phyloP scores from a whole-genome alignment of 2,888 invertebrate genomes.

The Selenia dentaria region DNA sequence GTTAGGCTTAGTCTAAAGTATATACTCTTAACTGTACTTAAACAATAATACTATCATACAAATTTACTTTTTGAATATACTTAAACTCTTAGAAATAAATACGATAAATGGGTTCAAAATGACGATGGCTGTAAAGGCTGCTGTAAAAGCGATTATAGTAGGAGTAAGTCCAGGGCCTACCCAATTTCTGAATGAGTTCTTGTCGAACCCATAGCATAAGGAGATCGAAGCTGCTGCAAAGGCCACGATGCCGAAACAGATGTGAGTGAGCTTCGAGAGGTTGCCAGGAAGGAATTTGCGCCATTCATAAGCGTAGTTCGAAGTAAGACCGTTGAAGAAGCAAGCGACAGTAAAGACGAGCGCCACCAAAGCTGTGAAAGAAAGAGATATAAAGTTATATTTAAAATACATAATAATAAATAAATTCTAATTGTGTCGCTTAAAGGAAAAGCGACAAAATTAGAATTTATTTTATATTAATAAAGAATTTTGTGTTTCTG shows the following conservation, averaged over 20 bases:
- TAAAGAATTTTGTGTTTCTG: no score
- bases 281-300: conserved; percentile 48
- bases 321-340: conserved; percentile 55
- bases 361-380: conserved; percentile 56
- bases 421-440: no score
- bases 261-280: conserved; percentile 57
- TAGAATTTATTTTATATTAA: no score
- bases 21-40: no score
- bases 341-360: conserved; percentile 56
- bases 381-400: no score
- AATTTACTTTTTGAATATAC: conserved; percentile 32
- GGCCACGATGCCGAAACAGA: conserved; percentile 56
- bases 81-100: conserved; percentile 44
- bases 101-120: conserved; percentile 54
- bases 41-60: no score
- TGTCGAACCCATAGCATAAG: conserved; percentile 62
- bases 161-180: conserved; percentile 42
- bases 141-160: conserved; percentile 49
- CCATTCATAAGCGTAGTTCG: conserved; percentile 56
- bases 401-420: no score
- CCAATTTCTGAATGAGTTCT: conserved; percentile 38
- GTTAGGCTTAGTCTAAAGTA: no score
- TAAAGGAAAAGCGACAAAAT: no score
- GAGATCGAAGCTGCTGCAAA: conserved; percentile 41
- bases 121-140: conserved; percentile 42